Percentiles rank a stretch among this genome's conserved stretches.
These are phyloP conservation scores for Hippocampus barbouri DNA, from an alignment of 2,113 vertebrate genomes.

Conservation along the genomic window DNA sequence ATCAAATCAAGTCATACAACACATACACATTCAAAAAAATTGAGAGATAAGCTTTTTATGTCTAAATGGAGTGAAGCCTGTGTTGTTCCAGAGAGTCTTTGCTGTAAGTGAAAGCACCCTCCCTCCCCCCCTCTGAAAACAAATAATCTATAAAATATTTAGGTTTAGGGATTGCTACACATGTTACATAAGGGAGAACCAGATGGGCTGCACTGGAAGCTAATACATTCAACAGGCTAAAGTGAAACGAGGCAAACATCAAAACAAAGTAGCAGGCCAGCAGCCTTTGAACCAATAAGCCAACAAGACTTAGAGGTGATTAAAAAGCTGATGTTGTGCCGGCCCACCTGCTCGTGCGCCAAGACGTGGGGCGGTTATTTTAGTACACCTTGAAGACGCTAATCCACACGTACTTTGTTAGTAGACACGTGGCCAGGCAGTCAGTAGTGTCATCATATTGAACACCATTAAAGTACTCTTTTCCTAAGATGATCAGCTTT, in stretches of 20 bases:
- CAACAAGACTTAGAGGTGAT: constrained; percentile 40
- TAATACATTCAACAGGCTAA: constrained; percentile 37
- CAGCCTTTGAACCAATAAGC: constrained; percentile 38
- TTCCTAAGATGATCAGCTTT: not conserved
- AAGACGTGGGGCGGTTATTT: constrained; percentile 46
- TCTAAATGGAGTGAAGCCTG: too few relatives aligned
- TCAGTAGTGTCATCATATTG: not conserved
- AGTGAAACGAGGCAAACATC: constrained; percentile 5
- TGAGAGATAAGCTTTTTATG: not conserved
- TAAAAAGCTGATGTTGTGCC: constrained; percentile 40
- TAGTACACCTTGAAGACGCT: constrained; percentile 33
- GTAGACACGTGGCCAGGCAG: not conserved
- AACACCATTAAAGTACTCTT: not conserved
- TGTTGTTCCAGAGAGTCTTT: too few relatives aligned
- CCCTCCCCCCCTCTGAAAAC: too few relatives aligned
- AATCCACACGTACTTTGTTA: constrained; percentile 43
- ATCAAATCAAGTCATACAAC: not conserved
- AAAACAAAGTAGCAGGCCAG: constrained; percentile 8
- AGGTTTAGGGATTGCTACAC: too few relatives aligned
- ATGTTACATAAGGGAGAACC: too few relatives aligned
- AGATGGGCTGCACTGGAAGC: too few relatives aligned
- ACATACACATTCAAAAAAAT: not conserved
- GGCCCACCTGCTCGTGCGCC: constrained; percentile 18
- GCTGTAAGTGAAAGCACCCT: too few relatives aligned
- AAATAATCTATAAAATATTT: too few relatives aligned